Base-by-base conservation (phyloP, 2,888 invertebrate species). In the Malthinus flaveolus region DNA sequence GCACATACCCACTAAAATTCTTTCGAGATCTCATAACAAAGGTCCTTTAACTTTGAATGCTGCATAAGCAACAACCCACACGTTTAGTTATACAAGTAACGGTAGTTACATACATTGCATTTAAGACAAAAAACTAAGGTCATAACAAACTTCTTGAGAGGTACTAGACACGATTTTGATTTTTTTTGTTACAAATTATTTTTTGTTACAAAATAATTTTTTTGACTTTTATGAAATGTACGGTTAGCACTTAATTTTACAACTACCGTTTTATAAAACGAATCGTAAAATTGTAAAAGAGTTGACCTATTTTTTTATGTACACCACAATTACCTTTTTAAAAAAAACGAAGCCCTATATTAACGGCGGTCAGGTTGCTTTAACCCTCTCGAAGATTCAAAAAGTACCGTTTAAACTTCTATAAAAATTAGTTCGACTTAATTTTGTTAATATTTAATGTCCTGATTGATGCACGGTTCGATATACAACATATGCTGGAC, bases 401-500 rank as follows among this genome's bases (percentile, higher is more conserved):
- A 48, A 58, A 35, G 36, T 58, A 58, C 57, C 57, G 57, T 58
- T 52, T 31, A 12, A 15, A 10, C 44, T 13, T 13, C 4, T 35
- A 32, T 11, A 54, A 58, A 56, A 56, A 50, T 51, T 36, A 32
- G 52, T 49, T 52, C 45, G 15, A 58, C 48, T 56, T 52, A 58
- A 58, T 58, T 58, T 39, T 42, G 35, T 42, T 36, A 46, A 12
- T 49, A 48, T 52, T 42, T 58, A 34, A 36, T 52, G 44, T 46
- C 51, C 51, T 56, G 56, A 56, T 56, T 57, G 56, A 33, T 56
- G 50, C 46, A 36, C 42, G 36, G 35, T 56, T 49, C 45, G 47
- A 53, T 58, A 52, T 52, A 34, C 52, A 48, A 49, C 57, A 58
- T 58, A 44, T 58, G 57, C 42, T 58, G 15, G 44, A 53, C 39